Base-by-base conservation (phyloP, 2,797 vertebrate species). In the Muscicapa comitata region DNA sequence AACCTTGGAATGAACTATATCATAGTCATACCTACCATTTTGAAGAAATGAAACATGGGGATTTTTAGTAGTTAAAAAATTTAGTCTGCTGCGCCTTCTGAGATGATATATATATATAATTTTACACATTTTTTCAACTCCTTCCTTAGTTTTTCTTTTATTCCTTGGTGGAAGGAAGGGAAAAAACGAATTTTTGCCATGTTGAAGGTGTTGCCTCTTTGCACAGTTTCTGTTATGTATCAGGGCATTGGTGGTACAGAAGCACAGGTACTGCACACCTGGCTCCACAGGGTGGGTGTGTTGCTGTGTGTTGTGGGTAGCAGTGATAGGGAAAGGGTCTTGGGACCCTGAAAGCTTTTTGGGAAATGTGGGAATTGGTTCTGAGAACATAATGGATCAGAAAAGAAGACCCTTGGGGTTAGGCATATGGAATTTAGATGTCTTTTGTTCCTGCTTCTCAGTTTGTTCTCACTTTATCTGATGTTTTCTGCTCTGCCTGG, bases 391-490 rank as follows among this genome's bases (percentile, higher is more conserved):
- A 12, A 13, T 12, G 18, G 26, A 8, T 18, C 33, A 20, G 50
- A 58, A 85, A 63, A 94, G 26, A 62, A 59, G n/a, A 35, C 58
- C n/a, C 31, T 53, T 54, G 17, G 28, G 5, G 10, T 43, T 47
- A 57, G 19, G 25, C 25, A 51, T 37, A 4, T 9, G 51, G 24
- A 74, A 61, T 72, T 91, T 42, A 24, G 10, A 33, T 0, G 0
- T 17, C 10, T 29, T 9, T 47, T 53, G 37, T 33, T 73, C 24
- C 6, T 65, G 13, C 25, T 72, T 66, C 54, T 91, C 0, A 2
- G 10, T 53, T 83, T 83, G 48, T 70, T 50, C 13, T 48, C 1
- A 3, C 17, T 73, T 43, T n/a, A 6, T 19, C 6, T 28, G 20
- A 31, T 54, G 7, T 18, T 67, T 74, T 63, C 45, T 89, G 38